Conservation (phyloP, 2,113 vertebrate species). For the human region GRCh38 chr12:68347001-68347500, state of each 20-base stretch:
- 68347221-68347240: not conserved
- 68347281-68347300: not conserved
- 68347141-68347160: not conserved
- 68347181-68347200: not conserved
- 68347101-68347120: not conserved
- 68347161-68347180: not conserved
- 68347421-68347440: not conserved
- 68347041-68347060: not conserved
- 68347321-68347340: not conserved
- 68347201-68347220: not conserved
- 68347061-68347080: not conserved
- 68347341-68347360: not conserved
- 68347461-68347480: not conserved
- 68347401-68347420: not conserved
- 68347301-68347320: not conserved
- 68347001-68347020: not conserved
- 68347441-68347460: not conserved
- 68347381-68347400: not conserved
- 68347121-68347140: not conserved
- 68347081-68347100: not conserved
- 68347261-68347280: not conserved
- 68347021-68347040: not conserved
- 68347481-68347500: not conserved
- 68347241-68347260: not conserved
- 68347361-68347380: not conserved